Evolutionary conservation across 2,888 invertebrate species (phyloP), one percentile per base, ranked within the genome.

Genomic region (Diaperis boleti): DNA sequence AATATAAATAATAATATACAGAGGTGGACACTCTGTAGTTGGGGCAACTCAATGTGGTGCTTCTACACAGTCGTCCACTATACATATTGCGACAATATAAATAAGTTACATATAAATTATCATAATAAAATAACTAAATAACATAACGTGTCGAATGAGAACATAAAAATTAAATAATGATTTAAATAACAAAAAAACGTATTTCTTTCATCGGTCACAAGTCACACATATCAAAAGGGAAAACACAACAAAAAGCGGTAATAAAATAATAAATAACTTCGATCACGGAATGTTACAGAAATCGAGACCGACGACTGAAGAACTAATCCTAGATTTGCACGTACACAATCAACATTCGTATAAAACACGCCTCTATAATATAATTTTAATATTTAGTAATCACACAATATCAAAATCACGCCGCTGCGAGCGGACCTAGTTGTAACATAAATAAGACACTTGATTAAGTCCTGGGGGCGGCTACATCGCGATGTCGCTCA

Each of bases 81-180:
- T 68, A 75, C 65, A 39, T 79, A 79, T 78, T 81, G 79, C 79
- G 74, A 73, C 75, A 75, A 60, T 76, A 81, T 81, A 81, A 81
- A 81, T 82, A 82, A 82, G 82, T 82, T 82, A 82, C 79, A 82
- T 81, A 82, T 82, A 82, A 82, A 81, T 81, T 80, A 82, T 81
- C 78, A 79, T 80, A 81, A 79, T 80, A 81, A 81, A 80, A 82
- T 81, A 81, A 81, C 79, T 81, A 81, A 76, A 81, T 79, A 82
- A 81, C 81, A 81, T 81, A 80, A 80, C 78, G 77, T 77, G 76
- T 78, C 76, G 79, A 76, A 79, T 79, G 79, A 80, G 79, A 81
- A 78, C 77, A 76, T 74, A 76, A 75, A 80, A 79, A 80, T 81
- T 80, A 81, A 82, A 81, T 81, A 80, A 78, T 79, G 79, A 77